Conservation (phyloP, 2,113 vertebrate genomes). For the Herpetotheres cachinnans region DNA sequence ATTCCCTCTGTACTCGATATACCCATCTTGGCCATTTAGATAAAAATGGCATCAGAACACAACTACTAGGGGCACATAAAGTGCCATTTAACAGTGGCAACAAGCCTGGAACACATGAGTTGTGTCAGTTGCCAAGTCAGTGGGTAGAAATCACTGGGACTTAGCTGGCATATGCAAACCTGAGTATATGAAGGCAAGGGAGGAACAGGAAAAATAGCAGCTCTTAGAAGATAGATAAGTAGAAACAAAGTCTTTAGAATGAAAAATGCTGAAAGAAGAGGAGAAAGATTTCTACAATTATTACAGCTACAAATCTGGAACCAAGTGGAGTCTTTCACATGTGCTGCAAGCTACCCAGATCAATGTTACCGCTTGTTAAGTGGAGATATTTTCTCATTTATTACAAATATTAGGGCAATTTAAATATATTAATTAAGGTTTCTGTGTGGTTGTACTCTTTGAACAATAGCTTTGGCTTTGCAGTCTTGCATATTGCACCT, state of each 20-base stretch:
- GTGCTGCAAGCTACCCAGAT: background rate
- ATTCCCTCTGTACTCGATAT: background rate
- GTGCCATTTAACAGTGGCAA: background rate
- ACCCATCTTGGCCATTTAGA: background rate
- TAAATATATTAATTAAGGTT: background rate
- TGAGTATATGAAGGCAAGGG: background rate
- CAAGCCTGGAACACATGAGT: background rate
- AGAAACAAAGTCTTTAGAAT: background rate
- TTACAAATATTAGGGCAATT: background rate
- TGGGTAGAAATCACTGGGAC: background rate
- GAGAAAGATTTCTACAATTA: background rate
- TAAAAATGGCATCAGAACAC: background rate
- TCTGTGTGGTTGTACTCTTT: background rate
- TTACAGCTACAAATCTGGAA: background rate
- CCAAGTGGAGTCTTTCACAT: rapidly evolving
- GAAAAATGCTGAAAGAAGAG: background rate
- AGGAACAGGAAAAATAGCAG: background rate
- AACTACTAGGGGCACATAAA: background rate
- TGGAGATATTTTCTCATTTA: background rate
- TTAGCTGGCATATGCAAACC: background rate
- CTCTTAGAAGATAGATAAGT: background rate
- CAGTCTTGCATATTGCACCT: background rate
- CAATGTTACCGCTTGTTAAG: background rate
- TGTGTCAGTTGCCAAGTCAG: background rate
- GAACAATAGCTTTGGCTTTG: background rate